Percentiles rank a stretch among this genome's conserved stretches.
phyloP scores from a whole-genome alignment of 2,888 invertebrate species.

The Spodoptera exigua region DNA sequence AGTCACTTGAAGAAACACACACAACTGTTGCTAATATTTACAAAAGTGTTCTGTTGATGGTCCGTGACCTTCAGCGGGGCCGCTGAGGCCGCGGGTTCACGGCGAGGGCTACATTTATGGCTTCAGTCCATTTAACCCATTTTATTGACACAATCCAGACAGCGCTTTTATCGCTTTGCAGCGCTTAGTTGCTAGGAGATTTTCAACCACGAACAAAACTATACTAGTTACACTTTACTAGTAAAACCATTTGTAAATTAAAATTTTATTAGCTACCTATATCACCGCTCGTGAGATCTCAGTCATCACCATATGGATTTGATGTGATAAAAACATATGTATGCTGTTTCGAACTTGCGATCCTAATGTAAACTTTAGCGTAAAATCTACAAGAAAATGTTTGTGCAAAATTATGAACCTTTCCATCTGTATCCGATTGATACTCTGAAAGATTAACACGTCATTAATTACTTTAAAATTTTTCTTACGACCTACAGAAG shows the following conservation, averaged over 20 bases:
- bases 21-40: slow-evolving; percentile 49
- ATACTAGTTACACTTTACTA: slow-evolving; percentile 25
- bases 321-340: slow-evolving; percentile 27
- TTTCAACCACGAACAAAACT: slow-evolving; percentile 43
- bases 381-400: slow-evolving; percentile 31
- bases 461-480: slow-evolving; percentile 15
- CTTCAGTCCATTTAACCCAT: slow-evolving; percentile 83
- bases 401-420: slow-evolving; percentile 32
- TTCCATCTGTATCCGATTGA: slow-evolving; percentile 32
- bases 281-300: slow-evolving; percentile 34
- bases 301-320: slow-evolving; percentile 36
- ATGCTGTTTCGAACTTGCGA: slow-evolving; percentile 9
- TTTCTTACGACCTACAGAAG: slow-evolving; percentile 26
- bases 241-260: slow-evolving; percentile 40
- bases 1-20: too few relatives aligned
- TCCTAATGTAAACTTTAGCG: slow-evolving; percentile 33
- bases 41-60: slow-evolving; percentile 49
- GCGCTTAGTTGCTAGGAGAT: slow-evolving; percentile 56
- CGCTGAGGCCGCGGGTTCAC: slow-evolving; percentile 75
- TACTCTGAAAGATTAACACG: slow-evolving; percentile 25
- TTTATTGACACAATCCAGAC: slow-evolving; percentile 80
- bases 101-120: slow-evolving; percentile 84
- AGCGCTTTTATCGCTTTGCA: slow-evolving; percentile 66
- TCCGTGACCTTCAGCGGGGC: slow-evolving; percentile 75
- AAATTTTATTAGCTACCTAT: slow-evolving; percentile 30